A percentile compares a stretch with the other conserved stretches of the same genome.
Conservation (phyloP, 1,140 invertebrate species). For the Plectus sambesii region DNA sequence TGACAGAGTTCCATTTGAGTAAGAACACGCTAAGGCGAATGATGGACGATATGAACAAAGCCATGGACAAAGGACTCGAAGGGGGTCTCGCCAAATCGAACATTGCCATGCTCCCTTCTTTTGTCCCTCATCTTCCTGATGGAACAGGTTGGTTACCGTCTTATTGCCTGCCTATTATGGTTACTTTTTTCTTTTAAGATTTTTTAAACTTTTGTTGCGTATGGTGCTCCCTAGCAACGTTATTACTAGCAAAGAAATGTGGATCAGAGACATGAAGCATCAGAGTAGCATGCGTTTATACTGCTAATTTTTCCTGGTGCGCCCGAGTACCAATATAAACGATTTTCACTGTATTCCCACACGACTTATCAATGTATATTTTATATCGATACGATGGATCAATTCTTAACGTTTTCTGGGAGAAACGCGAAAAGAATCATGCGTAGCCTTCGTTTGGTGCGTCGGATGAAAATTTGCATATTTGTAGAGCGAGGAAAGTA, state of each 20-base stretch:
- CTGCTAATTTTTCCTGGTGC: too few species aligned
- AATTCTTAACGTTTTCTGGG: neutral
- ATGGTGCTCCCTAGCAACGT: neutral
- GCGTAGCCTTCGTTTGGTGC: neutral
- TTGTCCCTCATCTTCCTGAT: slow-evolving; percentile 22
- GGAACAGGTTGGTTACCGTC: slow-evolving; percentile 17
- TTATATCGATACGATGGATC: too few species aligned
- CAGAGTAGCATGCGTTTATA: too few species aligned
- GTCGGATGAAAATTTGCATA: neutral
- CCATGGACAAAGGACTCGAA: slow-evolving; percentile 21
- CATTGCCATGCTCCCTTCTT: slow-evolving; percentile 25
- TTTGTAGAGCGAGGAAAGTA: slow-evolving; percentile 19
- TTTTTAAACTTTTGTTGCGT: slow-evolving; percentile 1
- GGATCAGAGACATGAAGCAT: too few species aligned
- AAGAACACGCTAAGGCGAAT: slow-evolving; percentile 23
- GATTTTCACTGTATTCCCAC: too few species aligned
- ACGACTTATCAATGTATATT: too few species aligned
- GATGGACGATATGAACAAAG: slow-evolving; percentile 22
- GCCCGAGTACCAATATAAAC: too few species aligned
- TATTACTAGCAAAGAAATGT: neutral
- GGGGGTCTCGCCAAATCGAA: slow-evolving; percentile 12
- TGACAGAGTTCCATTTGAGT: slow-evolving; percentile 22
- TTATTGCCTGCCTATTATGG: neutral
- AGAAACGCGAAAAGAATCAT: slow-evolving; percentile 6
- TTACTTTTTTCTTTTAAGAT: neutral